Conservation (phyloP, 2,797 vertebrate species). For the Acanthurus leucopareius region DNA sequence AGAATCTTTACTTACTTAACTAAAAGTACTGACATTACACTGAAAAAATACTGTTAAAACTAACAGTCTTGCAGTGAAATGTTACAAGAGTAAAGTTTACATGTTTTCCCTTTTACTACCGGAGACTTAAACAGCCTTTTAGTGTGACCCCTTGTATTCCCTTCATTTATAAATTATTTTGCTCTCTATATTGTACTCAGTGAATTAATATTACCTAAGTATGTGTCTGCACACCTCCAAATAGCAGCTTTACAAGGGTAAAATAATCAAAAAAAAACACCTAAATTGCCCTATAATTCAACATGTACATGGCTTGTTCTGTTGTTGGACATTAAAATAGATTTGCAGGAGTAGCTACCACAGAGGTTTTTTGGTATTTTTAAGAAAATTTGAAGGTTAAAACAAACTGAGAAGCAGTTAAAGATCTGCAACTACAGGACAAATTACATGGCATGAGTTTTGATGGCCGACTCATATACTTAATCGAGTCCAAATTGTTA, state of each 20-base stretch:
- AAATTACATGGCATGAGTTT: no score
- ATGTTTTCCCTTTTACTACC: no score
- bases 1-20: neutral
- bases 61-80: neutral
- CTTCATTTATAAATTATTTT: neutral
- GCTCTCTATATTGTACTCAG: neutral
- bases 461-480: no score
- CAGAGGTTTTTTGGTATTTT: neutral
- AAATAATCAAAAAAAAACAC: slow-evolving; percentile 1
- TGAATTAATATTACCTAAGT: neutral
- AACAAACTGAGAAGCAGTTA: neutral
- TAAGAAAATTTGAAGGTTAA: neutral
- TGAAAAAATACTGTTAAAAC: neutral
- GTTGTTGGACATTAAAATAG: neutral
- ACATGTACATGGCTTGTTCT: neutral
- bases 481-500: no score
- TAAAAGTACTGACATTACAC: neutral
- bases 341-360: neutral
- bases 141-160: no score
- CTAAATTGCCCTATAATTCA: neutral
- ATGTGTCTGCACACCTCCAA: neutral
- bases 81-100: neutral
- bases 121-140: no score
- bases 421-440: neutral
- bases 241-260: neutral